Percentiles rank a stretch among this genome's conserved stretches.
Conservation (phyloP, 2,113 vertebrate genomes). For the Rhadina sibilatrix region DNA sequence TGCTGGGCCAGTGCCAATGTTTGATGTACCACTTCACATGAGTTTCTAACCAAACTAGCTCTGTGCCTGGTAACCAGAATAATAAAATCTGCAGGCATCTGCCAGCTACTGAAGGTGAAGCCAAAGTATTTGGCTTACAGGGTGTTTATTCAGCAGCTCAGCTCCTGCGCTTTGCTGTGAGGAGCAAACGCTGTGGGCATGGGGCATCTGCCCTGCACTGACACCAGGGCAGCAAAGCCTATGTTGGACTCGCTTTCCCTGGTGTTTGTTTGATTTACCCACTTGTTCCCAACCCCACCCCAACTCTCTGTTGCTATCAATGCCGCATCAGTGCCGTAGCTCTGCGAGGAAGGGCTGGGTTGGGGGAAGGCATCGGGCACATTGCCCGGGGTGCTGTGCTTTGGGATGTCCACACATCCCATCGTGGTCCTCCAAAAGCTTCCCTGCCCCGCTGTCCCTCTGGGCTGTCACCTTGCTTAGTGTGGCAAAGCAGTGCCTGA, state of each 20-base stretch:
- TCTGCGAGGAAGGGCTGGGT: neutral
- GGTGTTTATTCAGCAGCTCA: neutral
- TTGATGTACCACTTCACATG: conserved; percentile 73
- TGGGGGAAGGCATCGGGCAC: neutral
- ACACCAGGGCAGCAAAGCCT: neutral
- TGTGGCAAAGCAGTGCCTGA: neutral
- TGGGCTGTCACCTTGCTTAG: neutral
- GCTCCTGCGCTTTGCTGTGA: neutral
- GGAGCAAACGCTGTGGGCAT: neutral
- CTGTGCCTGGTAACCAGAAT: conserved; percentile 46
- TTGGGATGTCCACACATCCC: neutral
- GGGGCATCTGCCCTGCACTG: neutral
- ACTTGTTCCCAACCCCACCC: neutral
- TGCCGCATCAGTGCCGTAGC: accelerated
- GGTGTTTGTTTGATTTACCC: neutral
- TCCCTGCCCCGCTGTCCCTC: neutral
- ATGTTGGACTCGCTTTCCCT: neutral
- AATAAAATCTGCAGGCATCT: conserved; percentile 41
- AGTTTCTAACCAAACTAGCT: conserved; percentile 65
- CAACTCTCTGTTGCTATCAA: accelerated
- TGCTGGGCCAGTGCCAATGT: conserved; percentile 64
- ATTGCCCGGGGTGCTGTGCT: neutral
- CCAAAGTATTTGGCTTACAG: neutral
- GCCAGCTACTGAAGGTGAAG: conserved; percentile 36
- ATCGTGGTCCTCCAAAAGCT: accelerated